Evolutionary conservation across 2,797 vertebrate genomes (phyloP).

Genomic region (Smutsia temminckii): DNA sequence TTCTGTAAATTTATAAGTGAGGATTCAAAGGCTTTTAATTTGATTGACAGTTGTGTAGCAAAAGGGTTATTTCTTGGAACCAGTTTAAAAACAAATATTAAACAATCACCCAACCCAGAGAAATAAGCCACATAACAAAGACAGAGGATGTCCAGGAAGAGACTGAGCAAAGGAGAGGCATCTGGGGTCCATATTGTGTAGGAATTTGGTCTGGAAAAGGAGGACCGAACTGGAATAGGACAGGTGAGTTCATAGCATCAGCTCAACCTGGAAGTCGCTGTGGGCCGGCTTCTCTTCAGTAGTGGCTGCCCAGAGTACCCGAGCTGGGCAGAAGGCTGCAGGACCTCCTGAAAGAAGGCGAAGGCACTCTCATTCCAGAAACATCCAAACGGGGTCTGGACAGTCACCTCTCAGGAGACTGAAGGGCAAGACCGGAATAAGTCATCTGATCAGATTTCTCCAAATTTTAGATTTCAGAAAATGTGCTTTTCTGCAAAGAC

Average conservation of each 20-base stretch:
- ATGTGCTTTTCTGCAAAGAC: background rate
- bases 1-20: background rate
- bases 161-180: background rate
- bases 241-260: background rate
- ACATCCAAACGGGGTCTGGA: no score
- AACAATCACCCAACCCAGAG: background rate
- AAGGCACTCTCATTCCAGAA: background rate
- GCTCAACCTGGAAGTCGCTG: background rate
- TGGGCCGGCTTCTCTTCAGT: background rate
- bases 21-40: background rate
- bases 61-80: background rate
- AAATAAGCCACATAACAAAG: background rate
- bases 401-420: background rate
- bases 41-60: background rate
- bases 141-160: background rate
- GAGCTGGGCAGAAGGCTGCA: rapidly evolving
- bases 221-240: background rate
- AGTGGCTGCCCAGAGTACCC: background rate
- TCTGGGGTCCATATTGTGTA: background rate
- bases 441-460: background rate
- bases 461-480: background rate
- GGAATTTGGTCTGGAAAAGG: background rate
- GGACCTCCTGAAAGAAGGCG: background rate
- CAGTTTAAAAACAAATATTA: background rate
- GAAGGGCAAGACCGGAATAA: background rate